Base-by-base conservation (phyloP, 64 coral and sea anemone species). In the Cladopsammia gracilis region DNA sequence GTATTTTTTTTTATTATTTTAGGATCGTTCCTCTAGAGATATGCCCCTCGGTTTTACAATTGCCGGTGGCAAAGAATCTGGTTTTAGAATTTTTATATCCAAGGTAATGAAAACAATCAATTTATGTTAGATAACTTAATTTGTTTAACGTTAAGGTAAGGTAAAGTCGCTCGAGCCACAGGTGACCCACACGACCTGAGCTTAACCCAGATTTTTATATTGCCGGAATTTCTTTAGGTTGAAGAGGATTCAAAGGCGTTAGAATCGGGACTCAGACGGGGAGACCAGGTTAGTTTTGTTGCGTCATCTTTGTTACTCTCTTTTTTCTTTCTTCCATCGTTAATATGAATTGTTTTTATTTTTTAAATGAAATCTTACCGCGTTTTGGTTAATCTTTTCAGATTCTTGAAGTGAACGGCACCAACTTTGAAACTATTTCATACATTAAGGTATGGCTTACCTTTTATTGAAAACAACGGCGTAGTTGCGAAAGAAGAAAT, bases 81-180 rank as follows among this genome's bases (percentile, higher is more conserved):
- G 94, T 43, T 92, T 96, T 89, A 90, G 90, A 4, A 93, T 99
- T 6, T 99, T 99, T 77, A 89, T 99, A 26, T 96, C 94, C 1
- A 99, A 99, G 94, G 98, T 99, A 86, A 6, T 4, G 24, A 19
- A 48, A 7, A 72, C 4, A 16, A 20, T 19, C 5, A 6, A 20
- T 23, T 19, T 3, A 22, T 25, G 3, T 25, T 69, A 10, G 4
- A 11, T 19, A 11, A 34, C 61, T 72, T 45, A 15, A 16, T 72
- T 16, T 72, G 5, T 34, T 34, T 34, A 34, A n/a, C n/a, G n/a
- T n/a, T n/a, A n/a, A n/a, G n/a, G n/a, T n/a, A n/a, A n/a, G n/a
- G n/a, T n/a, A n/a, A n/a, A n/a, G n/a, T n/a, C n/a, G n/a, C n/a
- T n/a, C n/a, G n/a, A n/a, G n/a, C n/a, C n/a, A n/a, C n/a, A n/a